phyloP scores from a whole-genome alignment of 2,797 vertebrate genomes.

The Phataginus tetradactyla region DNA sequence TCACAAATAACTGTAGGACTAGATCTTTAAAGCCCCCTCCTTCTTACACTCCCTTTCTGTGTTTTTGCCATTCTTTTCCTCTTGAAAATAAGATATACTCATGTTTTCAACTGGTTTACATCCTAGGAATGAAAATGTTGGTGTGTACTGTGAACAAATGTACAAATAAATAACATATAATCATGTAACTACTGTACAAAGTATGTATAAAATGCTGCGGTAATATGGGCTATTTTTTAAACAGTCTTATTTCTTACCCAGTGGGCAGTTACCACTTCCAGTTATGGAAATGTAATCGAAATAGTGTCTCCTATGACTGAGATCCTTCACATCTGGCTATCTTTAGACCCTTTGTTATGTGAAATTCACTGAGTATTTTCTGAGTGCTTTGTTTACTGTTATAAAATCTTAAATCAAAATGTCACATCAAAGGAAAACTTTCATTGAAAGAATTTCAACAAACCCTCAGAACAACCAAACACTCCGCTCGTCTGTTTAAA shows the following conservation, averaged over 20 bases:
- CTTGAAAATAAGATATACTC: background rate
- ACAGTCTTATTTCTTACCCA: constrained; percentile 31
- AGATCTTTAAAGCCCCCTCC: background rate
- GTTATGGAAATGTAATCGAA: background rate
- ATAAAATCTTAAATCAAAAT: constrained; percentile 63
- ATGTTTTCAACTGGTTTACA: background rate
- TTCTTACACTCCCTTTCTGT: background rate
- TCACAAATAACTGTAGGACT: background rate
- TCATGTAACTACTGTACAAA: background rate
- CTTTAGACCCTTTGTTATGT: background rate
- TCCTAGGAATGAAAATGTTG: background rate
- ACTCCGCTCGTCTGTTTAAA: constrained; percentile 40
- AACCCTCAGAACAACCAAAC: constrained; percentile 7
- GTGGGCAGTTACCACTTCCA: background rate
- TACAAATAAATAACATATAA: background rate
- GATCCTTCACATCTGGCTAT: constrained; percentile 23
- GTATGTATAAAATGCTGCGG: background rate
- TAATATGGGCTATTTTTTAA: background rate
- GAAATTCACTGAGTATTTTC: constrained; percentile 55
- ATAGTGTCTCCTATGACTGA: background rate
- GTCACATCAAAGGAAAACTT: constrained; percentile 12
- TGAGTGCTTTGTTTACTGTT: constrained; percentile 66
- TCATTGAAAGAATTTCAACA: constrained; percentile 51
- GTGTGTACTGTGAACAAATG: background rate
- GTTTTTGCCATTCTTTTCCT: background rate